Conservation (phyloP, 2,797 vertebrate species). For the Rallus crepitans region DNA sequence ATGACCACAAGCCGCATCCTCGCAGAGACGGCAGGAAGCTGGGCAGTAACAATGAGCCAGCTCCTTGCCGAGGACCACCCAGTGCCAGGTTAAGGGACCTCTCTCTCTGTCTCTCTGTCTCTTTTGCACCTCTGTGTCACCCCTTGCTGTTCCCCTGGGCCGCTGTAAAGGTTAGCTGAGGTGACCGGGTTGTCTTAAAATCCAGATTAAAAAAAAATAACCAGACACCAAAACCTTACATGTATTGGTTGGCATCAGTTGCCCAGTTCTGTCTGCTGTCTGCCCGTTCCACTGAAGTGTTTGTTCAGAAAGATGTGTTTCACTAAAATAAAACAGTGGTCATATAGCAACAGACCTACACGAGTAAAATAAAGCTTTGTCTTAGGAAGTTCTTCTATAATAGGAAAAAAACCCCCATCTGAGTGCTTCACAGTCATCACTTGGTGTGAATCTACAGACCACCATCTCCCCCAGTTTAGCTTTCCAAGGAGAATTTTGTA, state of each 20-base stretch:
- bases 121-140: background rate
- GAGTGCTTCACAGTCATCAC: background rate
- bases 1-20: background rate
- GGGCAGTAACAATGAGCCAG: background rate
- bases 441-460: background rate
- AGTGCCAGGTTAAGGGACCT: rapidly evolving
- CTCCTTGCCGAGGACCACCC: background rate
- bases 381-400: background rate
- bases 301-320: background rate
- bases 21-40: background rate
- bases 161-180: background rate
- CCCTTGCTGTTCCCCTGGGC: background rate
- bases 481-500: background rate
- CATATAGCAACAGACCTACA: background rate
- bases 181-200: background rate
- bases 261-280: background rate
- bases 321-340: background rate
- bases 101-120: background rate
- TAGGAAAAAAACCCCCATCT: background rate
- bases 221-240: background rate
- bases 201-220: background rate
- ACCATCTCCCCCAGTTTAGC: background rate
- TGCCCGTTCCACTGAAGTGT: background rate
- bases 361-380: background rate
- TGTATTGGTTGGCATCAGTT: background rate